phyloP scores from a whole-genome alignment of 1,140 invertebrate species.

The Drosophila erecta region DNA sequence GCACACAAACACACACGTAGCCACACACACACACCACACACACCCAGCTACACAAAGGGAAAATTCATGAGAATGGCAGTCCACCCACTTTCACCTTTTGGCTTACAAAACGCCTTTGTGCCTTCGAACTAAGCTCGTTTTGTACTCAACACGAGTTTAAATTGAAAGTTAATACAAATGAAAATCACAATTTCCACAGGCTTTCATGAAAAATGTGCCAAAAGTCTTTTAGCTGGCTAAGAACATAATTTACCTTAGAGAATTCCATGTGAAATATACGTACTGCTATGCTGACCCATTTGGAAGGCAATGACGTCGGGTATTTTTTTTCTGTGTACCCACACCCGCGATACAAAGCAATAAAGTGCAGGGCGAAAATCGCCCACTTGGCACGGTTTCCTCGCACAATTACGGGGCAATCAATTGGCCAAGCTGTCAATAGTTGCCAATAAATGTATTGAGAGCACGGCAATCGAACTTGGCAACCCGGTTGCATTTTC shows the following conservation, averaged over 20 bases:
- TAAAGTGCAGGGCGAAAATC: slow-evolving; percentile 18
- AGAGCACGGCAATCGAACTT: slow-evolving; percentile 73
- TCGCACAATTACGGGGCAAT: slow-evolving; percentile 75
- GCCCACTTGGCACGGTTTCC: slow-evolving; percentile 71
- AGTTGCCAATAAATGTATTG: slow-evolving; percentile 74
- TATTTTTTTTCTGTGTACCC: slow-evolving; percentile 16
- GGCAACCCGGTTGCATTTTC: slow-evolving; percentile 37
- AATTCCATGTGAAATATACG: not conserved
- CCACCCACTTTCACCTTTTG: not conserved
- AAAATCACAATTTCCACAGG: not conserved
- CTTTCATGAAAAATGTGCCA: not conserved
- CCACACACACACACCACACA: no score
- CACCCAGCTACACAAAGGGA: slow-evolving; percentile 11
- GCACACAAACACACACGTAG: not conserved
- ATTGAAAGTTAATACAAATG: not conserved
- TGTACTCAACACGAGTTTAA: not conserved
- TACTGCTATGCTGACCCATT: not conserved
- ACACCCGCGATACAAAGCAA: slow-evolving; percentile 16
- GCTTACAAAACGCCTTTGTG: not conserved
- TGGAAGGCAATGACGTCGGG: not conserved
- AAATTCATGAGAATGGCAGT: slow-evolving; percentile 3
- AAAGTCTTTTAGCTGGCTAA: no score
- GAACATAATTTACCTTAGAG: no score
- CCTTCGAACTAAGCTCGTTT: no score
- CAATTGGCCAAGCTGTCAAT: slow-evolving; percentile 77